phyloP scores from a whole-genome alignment of 2,888 invertebrate species.

The Drosophila nr. perissopoda region DNA sequence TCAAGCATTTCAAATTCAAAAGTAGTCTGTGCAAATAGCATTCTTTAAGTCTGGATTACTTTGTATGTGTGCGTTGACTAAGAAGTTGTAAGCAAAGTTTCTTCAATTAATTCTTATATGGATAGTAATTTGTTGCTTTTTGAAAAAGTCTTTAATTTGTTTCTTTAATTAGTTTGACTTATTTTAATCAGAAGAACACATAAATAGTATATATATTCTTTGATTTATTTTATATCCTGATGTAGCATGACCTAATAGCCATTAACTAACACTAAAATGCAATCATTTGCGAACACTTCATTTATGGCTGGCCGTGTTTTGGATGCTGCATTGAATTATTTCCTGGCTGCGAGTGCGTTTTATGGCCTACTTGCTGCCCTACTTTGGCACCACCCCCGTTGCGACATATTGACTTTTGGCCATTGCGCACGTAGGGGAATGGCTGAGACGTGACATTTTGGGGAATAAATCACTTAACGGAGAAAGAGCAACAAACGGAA shows the following conservation, averaged over 20 bases:
- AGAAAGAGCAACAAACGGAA: not conserved
- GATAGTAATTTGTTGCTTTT: not conserved
- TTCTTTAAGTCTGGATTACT: not conserved
- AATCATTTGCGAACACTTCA: conserved; percentile 66
- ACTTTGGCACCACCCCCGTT: conserved; percentile 7
- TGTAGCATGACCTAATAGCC: not conserved
- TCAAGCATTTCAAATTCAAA: conserved; percentile 27
- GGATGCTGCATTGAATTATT: conserved; percentile 46
- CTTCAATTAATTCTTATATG: not conserved
- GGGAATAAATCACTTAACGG: not conserved
- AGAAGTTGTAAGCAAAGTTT: not conserved
- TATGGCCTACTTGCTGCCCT: conserved; percentile 40
- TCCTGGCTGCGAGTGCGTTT: conserved; percentile 53
- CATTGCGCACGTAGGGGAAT: conserved; percentile 55
- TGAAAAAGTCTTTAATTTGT: not conserved
- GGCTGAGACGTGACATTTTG: conserved; percentile 62
- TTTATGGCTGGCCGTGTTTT: conserved; percentile 47
- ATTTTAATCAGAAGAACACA: not conserved
- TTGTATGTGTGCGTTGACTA: not conserved
- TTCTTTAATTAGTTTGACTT: not conserved
- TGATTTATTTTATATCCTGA: not conserved
- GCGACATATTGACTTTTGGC: conserved; percentile 64
- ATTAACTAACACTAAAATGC: conserved; percentile 50
- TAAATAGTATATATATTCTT: rapidly evolving
- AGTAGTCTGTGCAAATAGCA: conserved; percentile 19